Base-by-base conservation (phyloP, 2,113 vertebrate genomes). In the Manacus vitellinus region DNA sequence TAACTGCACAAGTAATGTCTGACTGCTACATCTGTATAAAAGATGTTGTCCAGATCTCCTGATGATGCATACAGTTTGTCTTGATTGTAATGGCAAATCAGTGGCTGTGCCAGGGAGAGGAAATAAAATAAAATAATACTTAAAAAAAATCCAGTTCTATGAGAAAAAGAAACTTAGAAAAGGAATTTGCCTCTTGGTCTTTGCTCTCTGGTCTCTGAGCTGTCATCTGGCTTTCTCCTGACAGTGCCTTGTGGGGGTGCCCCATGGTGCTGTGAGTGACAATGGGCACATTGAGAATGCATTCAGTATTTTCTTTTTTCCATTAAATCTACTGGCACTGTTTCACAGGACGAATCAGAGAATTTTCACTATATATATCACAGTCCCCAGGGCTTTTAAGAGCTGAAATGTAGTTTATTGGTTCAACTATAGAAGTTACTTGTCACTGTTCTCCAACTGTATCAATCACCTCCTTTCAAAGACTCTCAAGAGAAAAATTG, bases 401-500 rank as follows among this genome's bases (percentile, higher is more conserved):
- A 90, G 39, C 27, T 73, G 73, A 93, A 84, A 59, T 12, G 10
- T 12, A 94, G 87, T 94, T 95, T 94, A 91, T 52, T 71, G 59
- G 21, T 71, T 93, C 88, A 94, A 67, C 92, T 82, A 90, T 23
- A 79, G 46, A 77, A 93, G 46, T 76, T 73, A 78, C 15, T 85
- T 80, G 63, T 91, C 88, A 81, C 33, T 55, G n/a, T n/a, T 90
- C 49, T 81, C 81, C 61, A 78, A 43, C 59, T 39, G 4, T 47
- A 85, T 90, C 85, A 85, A 84, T 91, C 65, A 56, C 47, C 47
- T 93, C 58, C 24, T 92, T 92, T 47, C 56, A 89, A 75, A 79
- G 79, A 30, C 35, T 85, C 96, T 95, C 96, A 33, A 74, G 96
- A 94, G 96, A 88, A 87, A 94, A 93, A 95, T 47, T 83, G 72